Evolutionary conservation across 1,140 invertebrate genomes (phyloP).

Genomic region (Ctenoplectra terminalis): DNA sequence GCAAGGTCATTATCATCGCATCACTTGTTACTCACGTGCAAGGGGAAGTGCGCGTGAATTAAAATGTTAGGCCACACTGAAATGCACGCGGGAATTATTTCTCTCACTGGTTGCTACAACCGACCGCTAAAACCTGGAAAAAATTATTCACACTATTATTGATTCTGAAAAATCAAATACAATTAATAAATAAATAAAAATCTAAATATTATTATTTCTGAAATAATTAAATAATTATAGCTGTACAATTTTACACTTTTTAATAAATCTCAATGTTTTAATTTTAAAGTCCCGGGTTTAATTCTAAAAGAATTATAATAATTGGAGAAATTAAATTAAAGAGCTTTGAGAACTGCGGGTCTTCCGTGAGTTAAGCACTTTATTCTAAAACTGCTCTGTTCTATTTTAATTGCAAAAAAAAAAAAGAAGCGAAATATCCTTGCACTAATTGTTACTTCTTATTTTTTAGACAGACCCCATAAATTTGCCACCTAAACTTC

Average conservation of each 20-base stretch:
- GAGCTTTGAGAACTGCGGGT: no score
- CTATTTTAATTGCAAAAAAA: background rate
- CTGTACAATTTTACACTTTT: no score
- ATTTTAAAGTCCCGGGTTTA: no score
- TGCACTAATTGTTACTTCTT: background rate
- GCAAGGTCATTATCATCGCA: slow-evolving; percentile 31
- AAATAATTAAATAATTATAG: no score
- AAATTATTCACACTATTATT: background rate
- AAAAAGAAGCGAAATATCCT: background rate
- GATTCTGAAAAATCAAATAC: no score
- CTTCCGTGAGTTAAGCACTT: no score
- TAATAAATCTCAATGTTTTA: no score
- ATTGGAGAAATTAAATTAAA: no score
- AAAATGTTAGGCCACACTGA: slow-evolving; percentile 16
- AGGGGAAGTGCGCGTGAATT: slow-evolving; percentile 21
- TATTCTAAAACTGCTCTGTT: no score
- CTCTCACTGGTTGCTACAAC: background rate
- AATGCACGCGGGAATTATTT: background rate
- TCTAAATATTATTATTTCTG: no score
- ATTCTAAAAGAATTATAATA: no score
- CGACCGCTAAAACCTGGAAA: background rate
- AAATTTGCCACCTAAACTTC: background rate
- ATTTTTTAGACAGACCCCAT: background rate
- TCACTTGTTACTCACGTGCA: slow-evolving; percentile 6
- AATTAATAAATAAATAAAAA: no score